phyloP scores from a whole-genome alignment of 1,140 invertebrate species.

The Anoplophora glabripennis region DNA sequence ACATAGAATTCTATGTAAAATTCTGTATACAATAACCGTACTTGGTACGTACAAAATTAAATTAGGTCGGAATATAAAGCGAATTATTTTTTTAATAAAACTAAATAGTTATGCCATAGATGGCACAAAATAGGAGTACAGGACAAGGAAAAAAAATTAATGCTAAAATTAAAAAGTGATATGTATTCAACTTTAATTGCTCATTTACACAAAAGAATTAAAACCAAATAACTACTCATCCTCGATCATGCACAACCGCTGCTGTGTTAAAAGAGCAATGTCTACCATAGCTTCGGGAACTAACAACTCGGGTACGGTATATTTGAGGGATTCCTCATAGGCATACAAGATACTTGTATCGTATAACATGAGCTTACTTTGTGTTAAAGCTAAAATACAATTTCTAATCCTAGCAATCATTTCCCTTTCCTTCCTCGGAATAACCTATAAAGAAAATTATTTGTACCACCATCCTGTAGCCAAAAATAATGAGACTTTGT shows the following conservation, averaged over 20 bases:
- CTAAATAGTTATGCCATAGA: too few species aligned
- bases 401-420: conserved; percentile 85
- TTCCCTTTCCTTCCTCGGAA: conserved; percentile 71
- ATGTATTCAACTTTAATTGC: neutral
- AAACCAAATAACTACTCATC: neutral
- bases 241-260: conserved; percentile 53
- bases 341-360: conserved; percentile 91
- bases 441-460: conserved; percentile 55
- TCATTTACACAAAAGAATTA: neutral
- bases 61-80: too few species aligned
- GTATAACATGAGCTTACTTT: conserved; percentile 83
- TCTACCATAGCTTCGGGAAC: conserved; percentile 79
- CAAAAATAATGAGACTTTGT: too few species aligned
- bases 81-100: too few species aligned
- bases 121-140: too few species aligned
- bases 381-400: conserved; percentile 81
- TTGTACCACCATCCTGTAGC: too few species aligned
- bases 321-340: conserved; percentile 86
- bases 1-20: too few species aligned
- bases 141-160: too few species aligned
- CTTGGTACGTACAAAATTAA: too few species aligned
- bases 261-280: conserved; percentile 68
- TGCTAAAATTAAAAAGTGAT: too few species aligned
- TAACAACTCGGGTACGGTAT: conserved; percentile 73
- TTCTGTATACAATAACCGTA: too few species aligned